Percentiles rank a stretch among this genome's conserved stretches.
Evolutionary conservation across 2,888 invertebrate species (phyloP).

Genomic region (Latrodectus elegans): DNA sequence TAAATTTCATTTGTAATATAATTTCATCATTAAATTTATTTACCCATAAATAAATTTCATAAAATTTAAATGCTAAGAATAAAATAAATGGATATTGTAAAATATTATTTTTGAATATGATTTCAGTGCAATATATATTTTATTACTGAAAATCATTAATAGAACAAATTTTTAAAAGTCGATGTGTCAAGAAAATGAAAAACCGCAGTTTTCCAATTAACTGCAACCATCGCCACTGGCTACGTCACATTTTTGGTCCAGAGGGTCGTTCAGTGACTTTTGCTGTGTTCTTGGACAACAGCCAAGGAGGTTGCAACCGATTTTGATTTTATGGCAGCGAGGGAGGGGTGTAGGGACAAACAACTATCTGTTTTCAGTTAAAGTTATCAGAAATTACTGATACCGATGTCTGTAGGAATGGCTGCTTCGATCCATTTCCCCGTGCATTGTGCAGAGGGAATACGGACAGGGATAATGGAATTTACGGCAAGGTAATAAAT

Average conservation of each 20-base stretch:
- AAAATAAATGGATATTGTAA: no score
- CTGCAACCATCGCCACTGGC: not conserved
- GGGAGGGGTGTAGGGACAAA: not conserved
- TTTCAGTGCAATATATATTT: no score
- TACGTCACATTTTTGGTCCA: not conserved
- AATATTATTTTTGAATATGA: no score
- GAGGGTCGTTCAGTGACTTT: not conserved
- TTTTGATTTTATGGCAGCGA: slow-evolving; percentile 1
- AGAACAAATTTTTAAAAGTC: no score
- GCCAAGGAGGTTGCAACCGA: not conserved
- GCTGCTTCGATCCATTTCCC: not conserved
- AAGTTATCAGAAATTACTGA: slow-evolving; percentile 5
- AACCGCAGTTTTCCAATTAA: not conserved
- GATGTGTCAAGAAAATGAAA: no score
- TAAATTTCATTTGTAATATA: no score
- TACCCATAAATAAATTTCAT: no score
- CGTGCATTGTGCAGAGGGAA: not conserved
- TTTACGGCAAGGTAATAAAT: not conserved
- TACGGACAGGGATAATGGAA: not conserved
- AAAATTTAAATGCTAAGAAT: no score
- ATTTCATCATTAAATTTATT: no score
- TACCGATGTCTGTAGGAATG: not conserved
- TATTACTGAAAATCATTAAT: no score
- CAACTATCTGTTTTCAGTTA: slow-evolving; percentile 5
- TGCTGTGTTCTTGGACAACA: not conserved